Evolutionary conservation across 2,888 invertebrate species (phyloP), one percentile per base, ranked within the genome.

Genomic region (Pycnomerus fuliginosus): DNA sequence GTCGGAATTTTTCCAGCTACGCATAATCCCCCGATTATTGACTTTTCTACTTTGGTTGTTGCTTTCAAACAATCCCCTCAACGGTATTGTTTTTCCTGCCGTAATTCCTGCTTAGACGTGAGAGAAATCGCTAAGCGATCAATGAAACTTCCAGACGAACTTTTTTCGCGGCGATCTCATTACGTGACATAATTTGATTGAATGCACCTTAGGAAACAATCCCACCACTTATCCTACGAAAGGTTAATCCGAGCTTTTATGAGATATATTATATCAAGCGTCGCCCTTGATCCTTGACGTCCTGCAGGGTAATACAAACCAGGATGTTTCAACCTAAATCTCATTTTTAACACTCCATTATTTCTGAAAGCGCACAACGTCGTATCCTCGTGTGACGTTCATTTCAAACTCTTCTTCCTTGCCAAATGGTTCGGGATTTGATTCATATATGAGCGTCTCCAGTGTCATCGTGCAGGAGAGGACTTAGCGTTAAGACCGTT

Each of bases 51-150:
- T 36, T 37, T 16, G 30, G 24, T 36, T 47, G 47, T 42, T 47
- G 30, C 27, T 42, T 23, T 29, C 42, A 29, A 46, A 36, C 25
- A 41, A 29, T 42, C 34, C 17, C 38, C 28, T 24, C 38, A 23
- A 16, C 15, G 31, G 46, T 47, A 42, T 47, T 47, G 38, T 42
- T 47, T 47, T 47, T 46, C 37, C 33, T 38, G 16, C 16, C 42
- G 37, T 37, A 47, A 37, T 47, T 47, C 42, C 34, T 38, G 14
- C 42, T 47, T 32, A 13, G 33, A 47, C 47, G 47, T 47, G 47
- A 47, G 33, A 38, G 38, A 42, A 47, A 47, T 47, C 29, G 47
- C 16, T 42, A 47, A 47, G 27, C 27, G 40, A 46, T 41, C 41
- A 27, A 28, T 14, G 23, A 27, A 27, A 35, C 28, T 34, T 41